Conservation (phyloP, 2,113 vertebrate genomes). For the Bujurquina vittata region DNA sequence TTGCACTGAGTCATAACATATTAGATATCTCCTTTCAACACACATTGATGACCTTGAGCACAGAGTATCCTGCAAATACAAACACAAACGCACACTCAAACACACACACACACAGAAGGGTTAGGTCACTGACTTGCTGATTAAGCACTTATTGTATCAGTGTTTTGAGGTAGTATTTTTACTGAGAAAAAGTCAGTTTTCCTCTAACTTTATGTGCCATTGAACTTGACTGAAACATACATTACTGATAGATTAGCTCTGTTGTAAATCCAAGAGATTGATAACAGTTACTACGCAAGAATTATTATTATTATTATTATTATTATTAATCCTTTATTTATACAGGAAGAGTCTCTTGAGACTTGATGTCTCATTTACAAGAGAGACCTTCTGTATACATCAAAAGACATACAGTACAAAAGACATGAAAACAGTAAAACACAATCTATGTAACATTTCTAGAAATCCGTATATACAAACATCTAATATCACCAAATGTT, state of each 20-base stretch:
- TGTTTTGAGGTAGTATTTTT: background rate
- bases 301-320: too few relatives aligned
- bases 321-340: too few relatives aligned
- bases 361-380: too few relatives aligned
- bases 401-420: too few relatives aligned
- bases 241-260: background rate
- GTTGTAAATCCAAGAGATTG: background rate
- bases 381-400: too few relatives aligned
- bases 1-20: conserved; percentile 41
- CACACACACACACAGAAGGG: background rate
- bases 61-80: conserved; percentile 3
- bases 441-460: too few relatives aligned
- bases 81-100: background rate
- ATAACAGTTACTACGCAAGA: background rate
- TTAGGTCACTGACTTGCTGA: conserved; percentile 30
- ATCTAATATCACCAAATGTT: too few relatives aligned
- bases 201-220: background rate
- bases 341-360: too few relatives aligned
- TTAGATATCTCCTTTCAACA: conserved; percentile 34
- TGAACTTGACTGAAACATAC: background rate
- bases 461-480: too few relatives aligned
- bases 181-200: background rate
- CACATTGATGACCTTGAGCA: conserved; percentile 51
- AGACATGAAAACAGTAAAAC: too few relatives aligned
- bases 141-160: conserved; percentile 28